Evolutionary conservation across 2,888 invertebrate species (phyloP).

Genomic region (Cremastinae sp.): DNA sequence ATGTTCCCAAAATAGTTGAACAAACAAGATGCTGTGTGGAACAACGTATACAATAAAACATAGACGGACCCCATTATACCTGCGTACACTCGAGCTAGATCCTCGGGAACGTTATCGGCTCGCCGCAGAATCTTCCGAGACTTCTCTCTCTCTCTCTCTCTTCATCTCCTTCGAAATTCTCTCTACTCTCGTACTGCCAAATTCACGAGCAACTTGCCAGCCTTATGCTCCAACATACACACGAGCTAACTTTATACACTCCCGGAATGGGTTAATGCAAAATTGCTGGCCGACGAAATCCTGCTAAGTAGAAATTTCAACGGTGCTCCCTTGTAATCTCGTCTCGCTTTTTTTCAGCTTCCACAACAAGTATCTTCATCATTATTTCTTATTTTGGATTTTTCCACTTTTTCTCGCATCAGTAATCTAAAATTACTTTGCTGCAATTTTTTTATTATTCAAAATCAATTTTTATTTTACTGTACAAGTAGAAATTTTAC

Average conservation of each 20-base stretch:
- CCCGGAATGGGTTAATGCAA: neutral
- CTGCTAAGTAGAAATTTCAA: constrained; percentile 2
- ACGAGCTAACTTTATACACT: neutral
- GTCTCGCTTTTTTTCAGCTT: neutral
- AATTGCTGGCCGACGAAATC: neutral
- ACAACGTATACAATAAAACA: constrained; percentile 8
- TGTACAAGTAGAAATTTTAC: no score
- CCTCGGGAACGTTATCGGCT: constrained; percentile 42
- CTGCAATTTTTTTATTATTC: no score
- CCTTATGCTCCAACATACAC: constrained; percentile 8
- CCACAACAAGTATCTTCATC: no score
- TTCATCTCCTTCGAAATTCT: constrained; percentile 28
- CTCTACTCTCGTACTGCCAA: no score
- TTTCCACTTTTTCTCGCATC: no score
- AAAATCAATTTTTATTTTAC: no score
- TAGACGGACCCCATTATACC: constrained; percentile 23
- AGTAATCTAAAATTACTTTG: no score
- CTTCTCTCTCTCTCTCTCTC: constrained; percentile 18
- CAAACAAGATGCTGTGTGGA: constrained; percentile 66
- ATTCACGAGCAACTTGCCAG: constrained; percentile 35
- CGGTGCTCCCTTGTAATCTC: neutral
- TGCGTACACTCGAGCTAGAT: constrained; percentile 28
- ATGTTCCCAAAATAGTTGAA: constrained; percentile 67
- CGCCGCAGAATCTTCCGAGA: constrained; percentile 45
- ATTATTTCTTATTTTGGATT: no score